Conservation (phyloP, 1,140 invertebrate species). For the Plectrocnemia conspersa region DNA sequence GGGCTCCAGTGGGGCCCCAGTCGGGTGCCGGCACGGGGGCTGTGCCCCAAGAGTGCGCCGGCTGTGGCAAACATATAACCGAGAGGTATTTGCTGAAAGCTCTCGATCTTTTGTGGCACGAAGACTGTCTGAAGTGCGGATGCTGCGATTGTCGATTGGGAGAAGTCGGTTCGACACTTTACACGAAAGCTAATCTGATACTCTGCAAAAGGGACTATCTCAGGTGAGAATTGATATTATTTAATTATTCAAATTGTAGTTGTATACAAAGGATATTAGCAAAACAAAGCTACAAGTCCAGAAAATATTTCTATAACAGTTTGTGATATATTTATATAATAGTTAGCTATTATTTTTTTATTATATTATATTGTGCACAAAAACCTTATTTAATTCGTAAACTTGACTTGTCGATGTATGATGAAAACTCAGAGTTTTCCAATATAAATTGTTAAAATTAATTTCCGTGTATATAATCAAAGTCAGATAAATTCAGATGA, state of each 20-base stretch:
- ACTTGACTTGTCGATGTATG: no score
- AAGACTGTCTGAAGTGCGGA: constrained; percentile 96
- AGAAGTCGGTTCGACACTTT: constrained; percentile 95
- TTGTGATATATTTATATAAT: not conserved
- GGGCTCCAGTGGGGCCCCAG: constrained; percentile 50
- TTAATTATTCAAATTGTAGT: constrained; percentile 3
- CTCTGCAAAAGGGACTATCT: constrained; percentile 98
- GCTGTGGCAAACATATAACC: constrained; percentile 81
- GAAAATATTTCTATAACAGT: not conserved
- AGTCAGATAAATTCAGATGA: no score
- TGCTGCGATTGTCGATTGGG: constrained; percentile 95
- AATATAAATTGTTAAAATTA: no score
- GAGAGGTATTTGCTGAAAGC: constrained; percentile 81
- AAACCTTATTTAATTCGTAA: no score
- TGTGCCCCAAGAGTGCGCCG: constrained; percentile 70
- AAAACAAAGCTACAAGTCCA: no score
- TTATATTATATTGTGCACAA: no score
- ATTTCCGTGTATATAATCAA: no score
- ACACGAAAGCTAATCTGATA: constrained; percentile 93
- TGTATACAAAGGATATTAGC: not conserved
- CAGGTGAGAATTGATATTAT: constrained; percentile 58
- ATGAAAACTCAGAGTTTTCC: no score
- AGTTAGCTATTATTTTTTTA: no score
- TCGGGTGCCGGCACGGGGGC: constrained; percentile 73
- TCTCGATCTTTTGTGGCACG: constrained; percentile 93